phyloP scores from a whole-genome alignment of 2,113 vertebrate species.

The Arizona elegans region DNA sequence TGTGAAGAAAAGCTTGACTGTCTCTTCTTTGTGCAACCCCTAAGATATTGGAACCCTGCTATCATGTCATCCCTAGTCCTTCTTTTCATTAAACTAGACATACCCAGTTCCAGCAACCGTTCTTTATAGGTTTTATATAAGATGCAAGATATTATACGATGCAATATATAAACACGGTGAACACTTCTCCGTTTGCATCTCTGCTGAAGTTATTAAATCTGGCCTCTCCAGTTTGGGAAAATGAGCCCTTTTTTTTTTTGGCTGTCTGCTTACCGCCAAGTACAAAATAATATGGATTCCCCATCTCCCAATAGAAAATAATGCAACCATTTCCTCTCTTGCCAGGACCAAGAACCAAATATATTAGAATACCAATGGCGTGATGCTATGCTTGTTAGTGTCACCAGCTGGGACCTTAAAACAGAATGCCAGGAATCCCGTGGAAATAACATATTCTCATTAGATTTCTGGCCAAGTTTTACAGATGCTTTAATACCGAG shows the following conservation, averaged over 20 bases:
- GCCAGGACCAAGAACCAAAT: slow-evolving; percentile 10
- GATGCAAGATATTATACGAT: neutral
- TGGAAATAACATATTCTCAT: slow-evolving; percentile 25
- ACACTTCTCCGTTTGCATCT: neutral
- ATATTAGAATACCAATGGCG: neutral
- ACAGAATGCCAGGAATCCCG: slow-evolving; percentile 18
- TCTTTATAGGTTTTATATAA: neutral
- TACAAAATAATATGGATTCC: neutral
- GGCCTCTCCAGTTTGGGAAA: neutral
- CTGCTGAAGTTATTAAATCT: neutral
- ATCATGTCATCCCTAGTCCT: no score
- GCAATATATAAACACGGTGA: neutral
- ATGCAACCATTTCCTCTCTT: slow-evolving; percentile 1
- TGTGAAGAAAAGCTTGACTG: no score
- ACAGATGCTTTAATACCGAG: slow-evolving; percentile 6
- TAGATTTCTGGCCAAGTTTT: slow-evolving; percentile 32
- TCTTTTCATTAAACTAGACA: no score
- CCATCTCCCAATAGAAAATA: neutral
- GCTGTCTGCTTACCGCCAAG: neutral
- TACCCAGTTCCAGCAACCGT: no score
- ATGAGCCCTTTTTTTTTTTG: neutral
- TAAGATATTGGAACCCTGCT: no score
- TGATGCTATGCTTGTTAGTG: slow-evolving; percentile 2
- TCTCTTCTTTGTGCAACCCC: no score
- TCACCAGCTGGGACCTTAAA: slow-evolving; percentile 28